Evolutionary conservation across 2,888 invertebrate species (phyloP).

Genomic region (Glaucopsyche alexis): DNA sequence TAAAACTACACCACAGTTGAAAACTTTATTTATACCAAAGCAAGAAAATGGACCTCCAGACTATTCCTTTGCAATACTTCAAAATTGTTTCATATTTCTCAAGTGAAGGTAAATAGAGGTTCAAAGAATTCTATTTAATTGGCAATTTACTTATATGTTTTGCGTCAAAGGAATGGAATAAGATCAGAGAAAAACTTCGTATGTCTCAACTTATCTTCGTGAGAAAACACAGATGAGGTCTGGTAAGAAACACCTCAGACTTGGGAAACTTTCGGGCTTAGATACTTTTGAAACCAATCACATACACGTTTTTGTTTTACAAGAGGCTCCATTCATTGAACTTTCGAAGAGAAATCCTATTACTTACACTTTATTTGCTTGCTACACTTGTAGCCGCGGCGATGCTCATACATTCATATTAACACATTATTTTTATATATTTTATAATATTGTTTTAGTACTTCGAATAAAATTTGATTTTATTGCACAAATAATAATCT

Average conservation of each 20-base stretch:
- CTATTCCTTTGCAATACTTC: background rate
- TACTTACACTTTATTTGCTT: background rate
- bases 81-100: slow-evolving; percentile 11
- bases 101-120: slow-evolving; percentile 15
- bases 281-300: slow-evolving; percentile 43
- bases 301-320: slow-evolving; percentile 32
- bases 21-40: slow-evolving; percentile 10
- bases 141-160: slow-evolving; percentile 22
- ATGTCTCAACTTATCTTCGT: slow-evolving; percentile 41
- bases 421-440: no score
- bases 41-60: slow-evolving; percentile 11
- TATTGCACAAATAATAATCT: background rate
- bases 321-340: slow-evolving; percentile 6
- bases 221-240: slow-evolving; percentile 47
- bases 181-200: slow-evolving; percentile 37
- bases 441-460: no score
- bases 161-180: slow-evolving; percentile 38
- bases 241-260: slow-evolving; percentile 42
- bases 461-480: no score
- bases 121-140: slow-evolving; percentile 21
- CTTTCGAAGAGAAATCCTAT: slow-evolving; percentile 6
- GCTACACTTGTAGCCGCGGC: no score
- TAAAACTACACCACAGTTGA: slow-evolving; percentile 6
- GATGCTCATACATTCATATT: no score
- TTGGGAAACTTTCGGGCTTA: slow-evolving; percentile 41